Percentiles rank a stretch among this genome's conserved stretches.
These are phyloP conservation scores for Columba guinea DNA, from an alignment of 2,797 vertebrate species.

Conservation along the genomic window DNA sequence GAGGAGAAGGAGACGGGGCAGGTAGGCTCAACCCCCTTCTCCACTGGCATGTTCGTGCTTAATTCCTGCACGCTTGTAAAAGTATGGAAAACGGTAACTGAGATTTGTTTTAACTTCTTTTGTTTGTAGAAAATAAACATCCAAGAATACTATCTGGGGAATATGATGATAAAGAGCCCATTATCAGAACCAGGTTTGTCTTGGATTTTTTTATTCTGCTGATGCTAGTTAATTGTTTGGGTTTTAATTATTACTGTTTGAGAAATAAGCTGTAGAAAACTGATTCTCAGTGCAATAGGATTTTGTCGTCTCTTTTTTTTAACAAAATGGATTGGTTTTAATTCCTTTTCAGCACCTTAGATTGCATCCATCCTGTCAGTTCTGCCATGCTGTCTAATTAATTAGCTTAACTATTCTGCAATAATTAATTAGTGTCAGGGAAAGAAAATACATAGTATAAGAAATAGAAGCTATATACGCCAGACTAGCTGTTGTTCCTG, in stretches of 20 bases:
- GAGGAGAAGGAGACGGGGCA: constrained; percentile 98
- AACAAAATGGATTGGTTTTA: background rate
- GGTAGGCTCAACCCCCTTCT: constrained; percentile 73
- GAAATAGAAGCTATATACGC: background rate
- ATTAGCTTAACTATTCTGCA: background rate
- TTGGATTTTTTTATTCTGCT: constrained; percentile 1
- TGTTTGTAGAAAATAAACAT: constrained; percentile 89
- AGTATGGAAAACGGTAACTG: constrained; percentile 7
- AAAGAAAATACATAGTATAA: background rate
- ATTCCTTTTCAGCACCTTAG: background rate
- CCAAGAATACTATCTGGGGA: constrained; percentile 96
- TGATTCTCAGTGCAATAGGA: background rate
- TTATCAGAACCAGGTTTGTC: constrained; percentile 82
- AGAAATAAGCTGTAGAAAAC: background rate
- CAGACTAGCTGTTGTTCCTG: background rate
- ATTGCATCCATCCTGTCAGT: background rate
- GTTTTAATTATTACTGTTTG: background rate
- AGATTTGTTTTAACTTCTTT: constrained; percentile 39
- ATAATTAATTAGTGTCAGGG: background rate
- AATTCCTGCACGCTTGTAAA: background rate
- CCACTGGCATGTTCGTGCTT: background rate
- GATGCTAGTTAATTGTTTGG: background rate
- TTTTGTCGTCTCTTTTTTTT: background rate
- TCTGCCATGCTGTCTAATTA: background rate
- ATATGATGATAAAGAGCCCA: constrained; percentile 79